Evolutionary conservation across 2,888 invertebrate species (phyloP), one percentile per base, ranked within the genome.

Genomic region (Volucella bombylans): DNA sequence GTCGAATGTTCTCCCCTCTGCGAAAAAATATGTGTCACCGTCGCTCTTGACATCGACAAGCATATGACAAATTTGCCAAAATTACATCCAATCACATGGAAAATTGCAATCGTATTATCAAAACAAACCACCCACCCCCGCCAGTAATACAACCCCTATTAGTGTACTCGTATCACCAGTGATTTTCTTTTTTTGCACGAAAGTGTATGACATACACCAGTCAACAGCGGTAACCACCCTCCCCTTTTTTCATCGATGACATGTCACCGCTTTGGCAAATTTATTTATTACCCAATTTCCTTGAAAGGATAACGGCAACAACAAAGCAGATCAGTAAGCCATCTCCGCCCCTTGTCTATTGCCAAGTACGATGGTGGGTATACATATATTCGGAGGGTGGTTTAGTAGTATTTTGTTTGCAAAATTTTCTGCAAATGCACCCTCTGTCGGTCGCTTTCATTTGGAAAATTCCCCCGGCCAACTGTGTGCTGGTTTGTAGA

Each of bases 271-370:
- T 76, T 81, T 85, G 76, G 67, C 81, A 85, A 85, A 85, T 85
- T 85, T 85, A 85, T 85, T 85, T 85, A 85, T 85, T 85, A 85
- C 85, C 85, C 85, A 85, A 85, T 83, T 83, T 83, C 71, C 74
- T 80, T 83, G 83, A 83, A 83, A 83, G 83, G 80, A 80, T 80
- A 80, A 83, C 80, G 6, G 31, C 31, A 83, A 79, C 79, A 74
- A 61, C 68, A 77, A 45, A 39, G 49, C 82, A 72, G 77, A 82
- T 77, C 82, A 67, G 65, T 64, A 68, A 68, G 50, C 68, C 62
- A 54, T 74, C 76, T 54, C 59, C 65, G 61, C 76, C 69, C 74
- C 23, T 3, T 10, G 14, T 43, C 1, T 31, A 6, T 31, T 31
- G 6, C 6, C 9, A 59, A 41, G 14, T 39, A n/a, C 41, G 73